A percentile compares a stretch with the other conserved stretches of the same genome.
Conservation (phyloP, 2,113 vertebrate genomes). For the Osmerus mordax region DNA sequence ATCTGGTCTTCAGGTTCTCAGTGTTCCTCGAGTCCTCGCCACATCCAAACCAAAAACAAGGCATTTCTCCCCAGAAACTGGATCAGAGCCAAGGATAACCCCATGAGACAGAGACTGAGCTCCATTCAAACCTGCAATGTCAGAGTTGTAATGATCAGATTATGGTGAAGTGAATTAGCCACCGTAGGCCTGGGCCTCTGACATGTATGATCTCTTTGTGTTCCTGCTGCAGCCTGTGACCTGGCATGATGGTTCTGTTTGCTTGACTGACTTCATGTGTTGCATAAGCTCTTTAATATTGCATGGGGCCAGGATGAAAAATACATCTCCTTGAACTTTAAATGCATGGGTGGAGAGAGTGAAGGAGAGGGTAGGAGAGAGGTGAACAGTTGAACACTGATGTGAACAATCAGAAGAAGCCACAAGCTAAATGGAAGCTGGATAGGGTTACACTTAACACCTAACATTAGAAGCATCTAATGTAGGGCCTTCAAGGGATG, state of each 20-base stretch:
- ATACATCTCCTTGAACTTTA: conserved; percentile 63
- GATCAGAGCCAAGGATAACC: too few species aligned
- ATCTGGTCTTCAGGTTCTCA: background rate
- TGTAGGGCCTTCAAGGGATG: too few species aligned
- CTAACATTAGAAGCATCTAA: too few species aligned
- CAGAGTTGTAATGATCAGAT: conserved; percentile 38
- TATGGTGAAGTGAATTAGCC: conserved; percentile 13
- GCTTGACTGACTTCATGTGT: conserved; percentile 53
- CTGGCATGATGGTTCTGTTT: conserved; percentile 46
- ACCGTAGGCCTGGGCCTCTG: too few species aligned
- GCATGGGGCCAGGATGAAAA: conserved; percentile 62
- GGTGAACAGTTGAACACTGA: too few species aligned
- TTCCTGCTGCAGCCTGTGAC: conserved; percentile 39
- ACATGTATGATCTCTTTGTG: conserved; percentile 31
- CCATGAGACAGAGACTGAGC: too few species aligned
- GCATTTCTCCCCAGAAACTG: background rate
- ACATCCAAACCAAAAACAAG: background rate
- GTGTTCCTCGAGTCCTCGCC: background rate
- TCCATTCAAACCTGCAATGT: background rate
- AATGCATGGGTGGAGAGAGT: conserved; percentile 40
- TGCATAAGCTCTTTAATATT: conserved; percentile 77
- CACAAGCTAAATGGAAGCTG: too few species aligned
- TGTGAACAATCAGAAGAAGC: too few species aligned
- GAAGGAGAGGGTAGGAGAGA: background rate
- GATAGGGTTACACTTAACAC: too few species aligned